Conservation (phyloP, 2,888 invertebrate genomes). For the Bruchidius siliquastri region DNA sequence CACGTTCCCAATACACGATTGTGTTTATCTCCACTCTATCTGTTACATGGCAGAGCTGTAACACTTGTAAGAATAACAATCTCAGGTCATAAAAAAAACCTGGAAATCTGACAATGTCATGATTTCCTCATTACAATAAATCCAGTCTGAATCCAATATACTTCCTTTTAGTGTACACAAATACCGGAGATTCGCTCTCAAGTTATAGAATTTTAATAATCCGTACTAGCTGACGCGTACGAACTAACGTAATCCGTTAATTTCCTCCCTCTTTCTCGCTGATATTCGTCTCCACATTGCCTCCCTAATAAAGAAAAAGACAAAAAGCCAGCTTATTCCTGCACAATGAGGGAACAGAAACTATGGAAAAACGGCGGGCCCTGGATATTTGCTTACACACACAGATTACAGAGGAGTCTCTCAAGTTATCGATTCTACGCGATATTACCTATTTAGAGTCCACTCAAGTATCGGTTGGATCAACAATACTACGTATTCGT, state of each 20-base stretch:
- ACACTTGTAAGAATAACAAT: too few species aligned
- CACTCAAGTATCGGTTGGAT: constrained; percentile 13
- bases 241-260: constrained; percentile 29
- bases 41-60: too few species aligned
- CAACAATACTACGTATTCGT: constrained; percentile 12
- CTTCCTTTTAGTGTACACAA: too few species aligned
- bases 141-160: too few species aligned
- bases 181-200: not conserved
- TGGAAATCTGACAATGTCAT: too few species aligned
- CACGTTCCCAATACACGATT: too few species aligned
- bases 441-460: constrained; percentile 21
- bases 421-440: constrained; percentile 24
- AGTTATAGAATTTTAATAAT: constrained; percentile 27
- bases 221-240: constrained; percentile 23
- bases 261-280: constrained; percentile 23
- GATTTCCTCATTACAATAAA: too few species aligned
- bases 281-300: constrained; percentile 22
- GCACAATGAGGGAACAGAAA: constrained; percentile 23
- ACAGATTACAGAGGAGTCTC: constrained; percentile 19
- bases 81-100: too few species aligned
- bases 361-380: constrained; percentile 18
- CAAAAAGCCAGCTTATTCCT: constrained; percentile 22
- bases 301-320: constrained; percentile 28
- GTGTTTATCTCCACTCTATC: too few species aligned
- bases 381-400: constrained; percentile 22